A percentile compares a stretch with the other conserved stretches of the same genome.
Evolutionary conservation across 2,888 invertebrate species (phyloP).

Genomic region (Caenorhabditis sp.): DNA sequence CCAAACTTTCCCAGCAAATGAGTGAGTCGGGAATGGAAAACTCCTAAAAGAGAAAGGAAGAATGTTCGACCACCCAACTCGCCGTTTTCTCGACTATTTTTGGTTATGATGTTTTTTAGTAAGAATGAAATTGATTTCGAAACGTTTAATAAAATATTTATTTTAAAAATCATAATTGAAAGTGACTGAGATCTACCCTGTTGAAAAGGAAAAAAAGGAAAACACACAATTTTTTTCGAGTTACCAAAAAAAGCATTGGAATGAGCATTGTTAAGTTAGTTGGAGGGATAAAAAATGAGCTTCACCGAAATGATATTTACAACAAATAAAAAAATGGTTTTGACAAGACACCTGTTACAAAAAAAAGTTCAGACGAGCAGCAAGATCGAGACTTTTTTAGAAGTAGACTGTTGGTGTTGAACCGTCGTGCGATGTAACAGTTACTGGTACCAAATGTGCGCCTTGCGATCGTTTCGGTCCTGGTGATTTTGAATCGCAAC

Average conservation of each 20-base stretch:
- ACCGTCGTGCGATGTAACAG: constrained; percentile 56
- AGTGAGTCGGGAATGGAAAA: no score
- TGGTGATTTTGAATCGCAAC: constrained; percentile 50
- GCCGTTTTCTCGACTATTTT: no score
- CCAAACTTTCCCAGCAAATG: no score
- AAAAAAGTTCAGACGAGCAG: no score
- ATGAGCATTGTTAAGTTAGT: constrained; percentile 28
- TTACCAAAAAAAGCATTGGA: neutral
- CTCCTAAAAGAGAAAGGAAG: no score
- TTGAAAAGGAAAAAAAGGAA: constrained; percentile 6
- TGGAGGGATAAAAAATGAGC: neutral
- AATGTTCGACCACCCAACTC: no score
- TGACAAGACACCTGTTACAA: constrained; percentile 15
- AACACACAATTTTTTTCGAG: neutral
- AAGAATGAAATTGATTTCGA: no score
- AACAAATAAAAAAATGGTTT: constrained; percentile 13
- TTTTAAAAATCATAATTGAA: constrained; percentile 7
- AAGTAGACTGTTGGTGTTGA: constrained; percentile 60
- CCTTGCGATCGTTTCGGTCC: constrained; percentile 52
- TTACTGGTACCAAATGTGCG: constrained; percentile 59
- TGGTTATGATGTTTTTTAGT: no score
- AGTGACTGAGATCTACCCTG: constrained; percentile 43
- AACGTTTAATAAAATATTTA: constrained; percentile 10
- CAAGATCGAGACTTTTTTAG: constrained; percentile 19
- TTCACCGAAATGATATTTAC: constrained; percentile 35